Evolutionary conservation across 92 coral and sea anemone genomes (phyloP).

Genomic region (Virgularia gustaviana): DNA sequence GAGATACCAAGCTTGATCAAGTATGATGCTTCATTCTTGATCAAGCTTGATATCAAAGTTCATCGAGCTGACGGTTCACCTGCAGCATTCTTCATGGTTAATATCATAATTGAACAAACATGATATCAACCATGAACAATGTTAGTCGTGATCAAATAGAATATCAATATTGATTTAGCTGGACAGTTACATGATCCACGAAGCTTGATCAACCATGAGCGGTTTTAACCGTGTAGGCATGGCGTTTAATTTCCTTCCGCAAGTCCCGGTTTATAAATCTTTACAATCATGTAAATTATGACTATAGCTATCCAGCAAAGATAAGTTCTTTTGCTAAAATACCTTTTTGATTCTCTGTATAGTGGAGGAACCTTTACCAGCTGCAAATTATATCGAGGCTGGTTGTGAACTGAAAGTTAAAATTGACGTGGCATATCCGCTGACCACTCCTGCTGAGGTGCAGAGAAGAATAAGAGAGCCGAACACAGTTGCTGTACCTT

Average conservation of each 20-base stretch:
- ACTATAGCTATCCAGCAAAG: background rate
- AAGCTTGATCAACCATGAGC: too few species aligned
- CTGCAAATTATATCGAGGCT: constrained; percentile 81
- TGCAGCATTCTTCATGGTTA: too few species aligned
- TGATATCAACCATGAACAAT: too few species aligned
- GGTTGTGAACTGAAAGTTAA: constrained; percentile 89
- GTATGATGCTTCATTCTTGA: too few species aligned
- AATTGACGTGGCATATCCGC: constrained; percentile 73
- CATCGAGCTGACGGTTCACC: too few species aligned
- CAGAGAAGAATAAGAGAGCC: constrained; percentile 19
- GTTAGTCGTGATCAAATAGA: background rate
- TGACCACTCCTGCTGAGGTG: constrained; percentile 56
- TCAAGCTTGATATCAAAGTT: too few species aligned
- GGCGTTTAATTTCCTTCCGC: too few species aligned
- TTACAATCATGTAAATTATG: too few species aligned
- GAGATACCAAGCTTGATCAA: too few species aligned
- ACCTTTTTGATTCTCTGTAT: background rate
- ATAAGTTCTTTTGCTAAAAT: background rate
- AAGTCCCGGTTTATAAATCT: too few species aligned
- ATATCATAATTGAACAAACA: too few species aligned
- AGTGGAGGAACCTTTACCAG: constrained; percentile 81
- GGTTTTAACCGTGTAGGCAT: background rate
- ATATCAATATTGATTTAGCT: background rate
- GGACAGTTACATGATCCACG: background rate
- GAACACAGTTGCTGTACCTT: constrained; percentile 21